Evolutionary conservation across 2,797 vertebrate species (phyloP).

Genomic region (Falco novaeseelandiae): DNA sequence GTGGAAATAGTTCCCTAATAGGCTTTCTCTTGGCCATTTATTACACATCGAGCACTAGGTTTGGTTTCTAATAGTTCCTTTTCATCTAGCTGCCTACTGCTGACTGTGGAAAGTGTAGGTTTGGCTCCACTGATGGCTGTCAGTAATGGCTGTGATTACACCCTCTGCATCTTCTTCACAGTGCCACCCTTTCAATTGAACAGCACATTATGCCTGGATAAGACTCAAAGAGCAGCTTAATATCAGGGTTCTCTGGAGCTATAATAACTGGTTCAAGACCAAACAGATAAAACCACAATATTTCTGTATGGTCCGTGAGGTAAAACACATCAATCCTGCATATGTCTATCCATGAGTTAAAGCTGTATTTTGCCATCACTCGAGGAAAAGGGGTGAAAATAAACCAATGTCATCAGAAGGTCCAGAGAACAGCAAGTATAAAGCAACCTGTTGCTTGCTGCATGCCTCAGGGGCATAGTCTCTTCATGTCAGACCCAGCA

Average conservation of each 20-base stretch:
- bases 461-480: fast-evolving
- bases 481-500: background rate
- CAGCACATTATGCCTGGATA: constrained; percentile 78
- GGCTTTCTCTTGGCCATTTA: constrained; percentile 66
- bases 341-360: constrained; percentile 32
- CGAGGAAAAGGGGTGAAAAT: background rate
- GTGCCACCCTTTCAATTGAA: constrained; percentile 77
- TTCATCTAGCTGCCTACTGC: constrained; percentile 75
- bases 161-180: constrained; percentile 78
- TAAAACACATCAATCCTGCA: constrained; percentile 60
- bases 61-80: constrained; percentile 75
- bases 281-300: constrained; percentile 72
- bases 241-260: constrained; percentile 77
- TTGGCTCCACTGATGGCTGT: constrained; percentile 76
- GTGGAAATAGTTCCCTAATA: constrained; percentile 54
- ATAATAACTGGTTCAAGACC: constrained; percentile 77
- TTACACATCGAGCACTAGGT: constrained; percentile 70
- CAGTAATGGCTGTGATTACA: constrained; percentile 84
- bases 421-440: background rate
- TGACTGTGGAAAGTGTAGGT: constrained; percentile 79
- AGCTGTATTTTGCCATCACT: constrained; percentile 27
- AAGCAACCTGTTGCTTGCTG: background rate
- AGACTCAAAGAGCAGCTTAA: constrained; percentile 80
- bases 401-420: background rate
- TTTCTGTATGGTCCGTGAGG: constrained; percentile 55